Evolutionary conservation across 2,797 vertebrate species (phyloP), one percentile per base, ranked within the genome.

Genomic region (Lepilemur ruficaudatus): DNA sequence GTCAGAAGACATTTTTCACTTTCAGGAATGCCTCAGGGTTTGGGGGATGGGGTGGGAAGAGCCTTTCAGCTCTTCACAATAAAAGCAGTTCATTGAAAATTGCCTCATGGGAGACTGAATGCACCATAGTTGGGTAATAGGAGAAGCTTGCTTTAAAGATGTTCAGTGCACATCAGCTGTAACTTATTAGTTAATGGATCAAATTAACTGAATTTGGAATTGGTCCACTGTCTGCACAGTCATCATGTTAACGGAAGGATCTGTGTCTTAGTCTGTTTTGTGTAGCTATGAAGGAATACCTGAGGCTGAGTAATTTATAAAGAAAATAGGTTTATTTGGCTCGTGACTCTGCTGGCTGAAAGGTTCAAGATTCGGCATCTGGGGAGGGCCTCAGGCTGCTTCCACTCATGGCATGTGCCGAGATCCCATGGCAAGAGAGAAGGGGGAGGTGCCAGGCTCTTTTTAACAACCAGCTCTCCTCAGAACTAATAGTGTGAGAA

Each of bases 151-250:
- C 72, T 67, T 72, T 93, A 63, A 80, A 61, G 48, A 69, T 25
- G 5, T 41, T 92, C 28, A 30, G 28, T 91, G 55, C 81, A 55
- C 41, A 50, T 82, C 18, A 46, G 55, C 50, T 78, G 1, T 88
- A 90, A 92, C n/a, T 80, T 84, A 17, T 30, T 80, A 75, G 67
- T 17, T 84, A 73, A 69, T 59, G 28, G 18, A 14, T 84, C 46
- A 50, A n/a, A 14, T 93, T 95, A 89, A 80, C 46, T 84, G 46
- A 91, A 18, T 80, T 93, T 93, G 67, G 38, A 90, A 52, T 93
- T 70, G 25, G 28, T 63, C 22, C 55, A 63, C 41, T n/a, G 6
- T 92, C 50, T 52, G 32, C 48, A 61, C 5, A 72, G 7, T 89
- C 52, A 48, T 78, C 69, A n/a, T 72, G 38, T 48, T 95, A 91